Conservation (phyloP, 2,113 vertebrate genomes). For the Puma concolor region DNA sequence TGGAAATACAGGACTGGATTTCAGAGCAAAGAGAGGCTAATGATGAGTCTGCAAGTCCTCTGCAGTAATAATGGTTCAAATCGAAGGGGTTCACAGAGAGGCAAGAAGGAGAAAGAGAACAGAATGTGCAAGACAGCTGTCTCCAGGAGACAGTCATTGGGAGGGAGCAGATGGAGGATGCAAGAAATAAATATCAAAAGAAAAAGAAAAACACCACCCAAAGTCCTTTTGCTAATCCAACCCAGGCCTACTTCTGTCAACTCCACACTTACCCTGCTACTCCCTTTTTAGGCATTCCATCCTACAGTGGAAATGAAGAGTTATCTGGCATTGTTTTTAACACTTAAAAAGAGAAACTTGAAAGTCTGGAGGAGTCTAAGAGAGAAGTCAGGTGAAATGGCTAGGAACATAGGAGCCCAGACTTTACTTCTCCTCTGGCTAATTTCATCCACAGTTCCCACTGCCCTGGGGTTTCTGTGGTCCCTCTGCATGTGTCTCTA, state of each 20-base stretch:
- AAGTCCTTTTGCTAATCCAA: background rate
- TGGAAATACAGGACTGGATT: background rate
- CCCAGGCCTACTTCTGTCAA: background rate
- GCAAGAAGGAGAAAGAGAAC: background rate
- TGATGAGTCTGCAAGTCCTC: background rate
- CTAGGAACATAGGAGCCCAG: background rate
- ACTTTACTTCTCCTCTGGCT: background rate
- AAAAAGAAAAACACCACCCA: background rate
- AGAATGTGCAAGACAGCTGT: background rate
- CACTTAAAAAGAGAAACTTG: background rate
- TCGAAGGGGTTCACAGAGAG: background rate
- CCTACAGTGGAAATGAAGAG: background rate
- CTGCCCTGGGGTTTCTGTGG: background rate
- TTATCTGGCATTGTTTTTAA: background rate
- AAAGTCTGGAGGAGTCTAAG: background rate
- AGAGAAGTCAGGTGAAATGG: background rate
- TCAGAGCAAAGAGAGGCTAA: background rate
- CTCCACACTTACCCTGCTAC: background rate
- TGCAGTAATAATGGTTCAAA: too few relatives aligned
- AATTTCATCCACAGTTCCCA: background rate
- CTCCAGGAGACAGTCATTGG: background rate
- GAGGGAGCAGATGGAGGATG: background rate
- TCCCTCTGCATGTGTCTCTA: background rate
- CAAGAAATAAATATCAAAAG: background rate
- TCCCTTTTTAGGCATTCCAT: too few relatives aligned